phyloP scores from a whole-genome alignment of 2,888 invertebrate genomes.

The Amphipyra berbera region DNA sequence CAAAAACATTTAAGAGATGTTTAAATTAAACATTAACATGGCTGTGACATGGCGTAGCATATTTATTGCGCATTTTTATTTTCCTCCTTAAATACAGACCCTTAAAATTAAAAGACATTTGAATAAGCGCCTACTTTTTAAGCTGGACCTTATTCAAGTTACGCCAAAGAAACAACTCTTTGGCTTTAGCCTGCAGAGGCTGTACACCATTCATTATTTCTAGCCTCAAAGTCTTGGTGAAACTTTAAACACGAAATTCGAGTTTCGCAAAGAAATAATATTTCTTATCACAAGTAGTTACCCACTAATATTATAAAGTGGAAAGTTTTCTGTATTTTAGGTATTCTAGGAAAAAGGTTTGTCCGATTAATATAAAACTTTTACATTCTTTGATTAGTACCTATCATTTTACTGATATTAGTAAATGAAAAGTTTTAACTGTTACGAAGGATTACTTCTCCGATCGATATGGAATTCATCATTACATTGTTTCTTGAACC shows the following conservation, averaged over 20 bases:
- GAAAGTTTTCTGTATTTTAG: slow-evolving; percentile 12
- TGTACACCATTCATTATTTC: slow-evolving; percentile 53
- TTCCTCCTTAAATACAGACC: slow-evolving; percentile 24
- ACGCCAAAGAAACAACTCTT: slow-evolving; percentile 53
- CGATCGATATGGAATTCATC: slow-evolving; percentile 11
- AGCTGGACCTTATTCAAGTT: slow-evolving; percentile 36
- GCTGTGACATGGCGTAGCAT: slow-evolving; percentile 20
- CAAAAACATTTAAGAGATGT: slow-evolving; percentile 36
- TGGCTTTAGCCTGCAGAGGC: slow-evolving; percentile 35
- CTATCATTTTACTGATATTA: too few relatives aligned
- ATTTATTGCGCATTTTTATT: slow-evolving; percentile 31
- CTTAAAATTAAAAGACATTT: slow-evolving; percentile 49
- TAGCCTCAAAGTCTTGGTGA: slow-evolving; percentile 44
- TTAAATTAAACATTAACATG: slow-evolving; percentile 42
- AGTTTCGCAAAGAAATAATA: slow-evolving; percentile 38
- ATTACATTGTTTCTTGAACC: slow-evolving; percentile 16
- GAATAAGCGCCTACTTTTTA: slow-evolving; percentile 46
- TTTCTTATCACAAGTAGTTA: slow-evolving; percentile 46
- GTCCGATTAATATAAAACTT: not conserved
- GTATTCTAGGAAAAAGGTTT: slow-evolving; percentile 13
- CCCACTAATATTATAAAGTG: slow-evolving; percentile 23
- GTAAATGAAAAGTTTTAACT: too few relatives aligned
- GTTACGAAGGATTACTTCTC: not conserved
- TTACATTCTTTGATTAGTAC: too few relatives aligned
- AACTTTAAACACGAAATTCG: slow-evolving; percentile 42